Percentiles rank a stretch among this genome's conserved stretches.
These are phyloP conservation scores for Apocrypta bakeri DNA, from an alignment of 1,140 invertebrate genomes.

Conservation along the genomic window DNA sequence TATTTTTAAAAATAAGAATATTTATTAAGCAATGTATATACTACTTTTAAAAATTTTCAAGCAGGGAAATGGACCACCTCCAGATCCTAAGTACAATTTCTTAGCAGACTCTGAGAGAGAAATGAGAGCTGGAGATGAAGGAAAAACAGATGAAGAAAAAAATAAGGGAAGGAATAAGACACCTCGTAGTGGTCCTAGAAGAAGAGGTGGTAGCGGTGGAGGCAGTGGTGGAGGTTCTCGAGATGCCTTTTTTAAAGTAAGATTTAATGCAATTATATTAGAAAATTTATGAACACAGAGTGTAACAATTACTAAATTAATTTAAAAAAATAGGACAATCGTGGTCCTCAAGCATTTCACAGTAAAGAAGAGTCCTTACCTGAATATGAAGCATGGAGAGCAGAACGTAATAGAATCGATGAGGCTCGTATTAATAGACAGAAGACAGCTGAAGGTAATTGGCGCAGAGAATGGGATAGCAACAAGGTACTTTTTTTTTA, in stretches of 20 bases:
- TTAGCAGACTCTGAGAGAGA: constrained; percentile 73
- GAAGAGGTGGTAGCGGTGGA: constrained; percentile 55
- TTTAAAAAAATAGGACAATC: constrained; percentile 53
- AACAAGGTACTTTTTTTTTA: constrained; percentile 65
- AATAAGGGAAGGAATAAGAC: constrained; percentile 60
- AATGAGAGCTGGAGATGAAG: constrained; percentile 54
- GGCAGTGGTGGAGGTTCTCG: constrained; percentile 54
- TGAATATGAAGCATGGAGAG: constrained; percentile 73
- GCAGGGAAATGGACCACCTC: constrained; percentile 73
- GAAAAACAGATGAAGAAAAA: constrained; percentile 58
- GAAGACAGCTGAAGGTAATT: constrained; percentile 72
- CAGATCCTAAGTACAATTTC: constrained; percentile 74
- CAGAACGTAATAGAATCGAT: constrained; percentile 72
- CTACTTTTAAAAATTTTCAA: constrained; percentile 45
- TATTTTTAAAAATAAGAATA: constrained; percentile 42
- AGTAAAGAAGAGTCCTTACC: constrained; percentile 63
- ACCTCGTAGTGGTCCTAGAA: constrained; percentile 56
- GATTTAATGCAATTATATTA: constrained; percentile 17
- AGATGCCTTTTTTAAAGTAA: constrained; percentile 62
- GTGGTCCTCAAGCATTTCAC: constrained; percentile 36
- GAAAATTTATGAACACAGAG: not conserved
- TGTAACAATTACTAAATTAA: not conserved
- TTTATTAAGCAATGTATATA: not conserved
- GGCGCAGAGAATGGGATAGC: constrained; percentile 74
- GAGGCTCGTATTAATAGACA: constrained; percentile 73